Base-by-base conservation (phyloP, 2,888 invertebrate species). In the Hypomecis punctinalis region DNA sequence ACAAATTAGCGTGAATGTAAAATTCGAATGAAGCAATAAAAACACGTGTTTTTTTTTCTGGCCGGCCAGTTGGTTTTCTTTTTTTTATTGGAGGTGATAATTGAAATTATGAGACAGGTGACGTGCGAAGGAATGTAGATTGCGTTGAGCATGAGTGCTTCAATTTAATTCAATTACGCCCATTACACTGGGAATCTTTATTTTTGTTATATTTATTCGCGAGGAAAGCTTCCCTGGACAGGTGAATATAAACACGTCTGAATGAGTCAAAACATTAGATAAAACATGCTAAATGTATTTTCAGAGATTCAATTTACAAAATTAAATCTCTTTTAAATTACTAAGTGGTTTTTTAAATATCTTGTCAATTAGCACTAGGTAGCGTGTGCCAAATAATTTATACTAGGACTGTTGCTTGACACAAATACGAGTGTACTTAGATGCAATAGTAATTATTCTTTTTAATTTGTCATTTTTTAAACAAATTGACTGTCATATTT, bases 1-100 rank as follows among this genome's bases (percentile, higher is more conserved):
- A 91, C 91, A 91, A 92, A 93, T 93, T 93, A 93, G 90, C 92
- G 86, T 86, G 86, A 84, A 89, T 88, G 92, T 93, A 92, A 92
- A 92, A 90, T 86, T 86, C 88, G 87, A 88, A 89, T 89, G 85
- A 78, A 82, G 88, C 82, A 72, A 88, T 91, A 92, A 91, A 91
- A 75, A 87, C 67, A 88, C 83, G 77, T 88, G 86, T 90, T 84
- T 83, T 87, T 88, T 83, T 86, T 84, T 79, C 53, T 68, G 67
- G 43, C 49, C 62, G 69, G 71, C 79, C 77, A 64, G 60, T 56
- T 65, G 81, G 82, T 81, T 88, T 88, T 84, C 80, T 85, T 88
- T 86, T 56, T 84, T 90, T 88, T 87, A 86, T 82, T 85, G 71
- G 81, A 90, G 83, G 92, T 91, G 92, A 91, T 92, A 92, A 92